Base-by-base conservation (phyloP, 2,888 invertebrate genomes). In the Caenorhabditis sp. region DNA sequence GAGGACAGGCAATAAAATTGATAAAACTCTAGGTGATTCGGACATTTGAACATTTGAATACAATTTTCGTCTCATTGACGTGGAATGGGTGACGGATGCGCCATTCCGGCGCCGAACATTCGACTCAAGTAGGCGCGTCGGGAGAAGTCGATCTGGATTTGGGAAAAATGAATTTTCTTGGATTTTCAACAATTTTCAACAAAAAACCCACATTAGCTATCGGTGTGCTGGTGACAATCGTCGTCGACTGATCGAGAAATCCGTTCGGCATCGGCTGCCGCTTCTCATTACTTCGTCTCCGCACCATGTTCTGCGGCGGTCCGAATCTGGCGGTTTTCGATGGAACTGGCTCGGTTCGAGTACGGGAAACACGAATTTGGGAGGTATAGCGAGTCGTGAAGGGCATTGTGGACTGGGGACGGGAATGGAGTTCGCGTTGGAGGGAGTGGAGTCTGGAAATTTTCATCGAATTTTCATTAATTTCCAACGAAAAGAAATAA, bases 201-300 rank as follows among this genome's bases (percentile, higher is more conserved):
- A 24, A 58, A 56, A 56, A 51, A 51, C 65, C 51, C 37, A 74
- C 74, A 74, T 67, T 67, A 18, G 50, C 50, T 8, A 67, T 65
- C 40, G 74, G 74, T 3, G 74, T 74, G 11, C 74, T 74, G 8
- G 74, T 74, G 5, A 67, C 65, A 60, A 74, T 65, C 32, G 65
- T 74, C 6, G 74, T 74, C 6, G 74, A 74, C 47, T 74, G 74
- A 58, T 74, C 74, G 35, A 50, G 26, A 13, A 71, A 15, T 37
- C 15, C 20, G 20, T 51, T 24, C 44, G 8, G 20, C 50, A 22
- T 50, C 20, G n/a, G n/a, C n/a, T 8, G 50, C 0, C 53, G 61
- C n/a, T 35, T 40, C 15, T 72, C 72, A 37, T 58, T 50, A 26
- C 72, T 74, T 8, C 47, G 5, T 37, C 55, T 44, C 15, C 65